Base-by-base conservation (phyloP, 64 coral and sea anemone species). In the Orbicella faveolata region DNA sequence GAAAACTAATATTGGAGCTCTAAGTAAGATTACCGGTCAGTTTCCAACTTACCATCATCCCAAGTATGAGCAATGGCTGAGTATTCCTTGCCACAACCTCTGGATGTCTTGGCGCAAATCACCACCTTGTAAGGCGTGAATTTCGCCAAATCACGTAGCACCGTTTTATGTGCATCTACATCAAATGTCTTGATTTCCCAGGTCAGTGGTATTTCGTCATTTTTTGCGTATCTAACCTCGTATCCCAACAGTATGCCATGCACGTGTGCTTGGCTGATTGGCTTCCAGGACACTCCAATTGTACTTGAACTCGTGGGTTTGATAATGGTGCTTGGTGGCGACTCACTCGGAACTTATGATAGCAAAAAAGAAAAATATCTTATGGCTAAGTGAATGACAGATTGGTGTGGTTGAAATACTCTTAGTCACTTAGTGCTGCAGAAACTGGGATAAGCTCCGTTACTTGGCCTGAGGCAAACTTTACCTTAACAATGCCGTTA, bases 231-330 rank as follows among this genome's bases (percentile, higher is more conserved):
- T 41, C 90, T 92, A 11, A 96, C 63, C 9, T 96, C 92, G 61
- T 96, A 96, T 23, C 94, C 94, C 33, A 96, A 44, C 6, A 96
- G 21, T 30, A 92, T 63, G 4, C 94, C 94, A 70, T 96, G 94
- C 10, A 89, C 34, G 54, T 55, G 85, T 3, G 65, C 39, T 84
- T 77, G 19, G 59, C 59, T 33, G 36, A 96, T 96, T 83, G 94
- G 83, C 48, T 92, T 25, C 94, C 94, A 96, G 4, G 67, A 37
- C 25, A 89, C 87, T 67, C 52, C 34, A 35, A 93, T 83, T 51
- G 52, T 63, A 0, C 87, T 89, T 3, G 92, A 89, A 52, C 87
- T 89, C 62, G 78, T 89, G 21, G 68, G 20, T 83, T 34, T 52
- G 64, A 87, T 55, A 74, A 63, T 63, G 30, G 73, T 89, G 61